A percentile compares a stretch with the other conserved stretches of the same genome.
Evolutionary conservation across 92 coral and sea anemone genomes (phyloP).

Genomic region (Hydrozoanthus gracilis): DNA sequence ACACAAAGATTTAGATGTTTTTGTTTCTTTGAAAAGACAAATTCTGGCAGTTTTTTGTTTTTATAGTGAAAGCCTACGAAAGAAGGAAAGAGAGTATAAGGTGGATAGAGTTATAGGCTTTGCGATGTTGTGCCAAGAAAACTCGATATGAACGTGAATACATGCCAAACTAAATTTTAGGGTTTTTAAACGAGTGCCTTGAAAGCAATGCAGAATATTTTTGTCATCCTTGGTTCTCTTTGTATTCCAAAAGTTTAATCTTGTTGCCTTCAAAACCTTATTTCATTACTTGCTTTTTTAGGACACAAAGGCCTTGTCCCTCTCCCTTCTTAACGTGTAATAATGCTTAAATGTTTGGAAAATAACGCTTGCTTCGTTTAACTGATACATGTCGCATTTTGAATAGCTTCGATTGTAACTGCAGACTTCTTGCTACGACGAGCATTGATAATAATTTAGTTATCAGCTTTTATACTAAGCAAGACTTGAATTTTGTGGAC

Average conservation of each 20-base stretch:
- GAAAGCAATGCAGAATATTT: neutral
- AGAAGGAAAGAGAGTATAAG: neutral
- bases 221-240: neutral
- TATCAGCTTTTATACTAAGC: no score
- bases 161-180: neutral
- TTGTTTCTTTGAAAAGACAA: constrained; percentile 3
- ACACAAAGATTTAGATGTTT: neutral
- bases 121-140: neutral
- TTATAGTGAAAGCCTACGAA: neutral
- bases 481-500: no score
- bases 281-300: neutral
- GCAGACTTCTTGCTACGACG: no score
- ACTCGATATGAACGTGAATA: neutral
- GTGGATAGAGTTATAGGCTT: neutral
- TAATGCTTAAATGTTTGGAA: neutral
- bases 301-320: neutral
- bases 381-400: neutral
- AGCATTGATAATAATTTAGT: no score
- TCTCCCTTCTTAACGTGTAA: constrained; percentile 4
- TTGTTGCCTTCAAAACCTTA: neutral
- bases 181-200: neutral
- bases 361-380: neutral
- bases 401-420: no score
- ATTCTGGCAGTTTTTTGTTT: neutral
- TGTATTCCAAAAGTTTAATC: neutral